Base-by-base conservation (phyloP, 1,140 invertebrate genomes). In the Teleogryllus occipitalis region DNA sequence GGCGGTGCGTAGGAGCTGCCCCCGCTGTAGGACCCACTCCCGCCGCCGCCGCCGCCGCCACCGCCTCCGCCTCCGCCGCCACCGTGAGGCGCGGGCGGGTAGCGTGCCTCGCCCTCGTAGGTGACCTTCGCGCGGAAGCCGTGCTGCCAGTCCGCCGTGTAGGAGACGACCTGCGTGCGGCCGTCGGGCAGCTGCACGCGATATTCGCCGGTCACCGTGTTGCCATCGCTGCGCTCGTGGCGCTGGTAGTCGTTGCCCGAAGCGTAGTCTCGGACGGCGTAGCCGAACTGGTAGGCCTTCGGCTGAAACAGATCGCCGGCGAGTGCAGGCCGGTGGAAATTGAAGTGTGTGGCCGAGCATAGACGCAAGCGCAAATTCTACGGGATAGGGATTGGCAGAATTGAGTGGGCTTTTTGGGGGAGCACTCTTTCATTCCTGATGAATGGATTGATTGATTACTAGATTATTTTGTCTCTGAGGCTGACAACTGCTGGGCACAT, bases 41-140 rank as follows among this genome's bases (percentile, higher is more conserved):
- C 27, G 27, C 27, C 27, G 27, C 27, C 27, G 27, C 27, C 27
- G 27, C 27, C 5, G 27, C 27, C 27, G 5, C 27, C 27, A 5
- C 27, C 27, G 27, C 27, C 27, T 39, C 27, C 27, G 27, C 27
- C 27, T 1, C 27, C 27, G 27, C 27, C 54, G 7, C 18, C 10
- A 3, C 54, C 54, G 10, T 7, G 54, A 18, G 54, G 54, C 10
- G 54, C 76, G 82, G 83, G 89, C 0, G 91, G 91, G 82, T 91
- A 93, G 27, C 87, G 88, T 0, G 92, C 91, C 80, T 91, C 89
- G 7, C 92, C 93, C 83, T 93, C 92, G 83, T 94, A 95, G 81
- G 90, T 89, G 6, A 94, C 93, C 80, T 94, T 91, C n/a, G 93
- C 93, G 83, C 94, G 92, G 86, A 92, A 94, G 10, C 93, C 93